phyloP scores from a whole-genome alignment of 2,888 invertebrate genomes.

The Busseola fusca region DNA sequence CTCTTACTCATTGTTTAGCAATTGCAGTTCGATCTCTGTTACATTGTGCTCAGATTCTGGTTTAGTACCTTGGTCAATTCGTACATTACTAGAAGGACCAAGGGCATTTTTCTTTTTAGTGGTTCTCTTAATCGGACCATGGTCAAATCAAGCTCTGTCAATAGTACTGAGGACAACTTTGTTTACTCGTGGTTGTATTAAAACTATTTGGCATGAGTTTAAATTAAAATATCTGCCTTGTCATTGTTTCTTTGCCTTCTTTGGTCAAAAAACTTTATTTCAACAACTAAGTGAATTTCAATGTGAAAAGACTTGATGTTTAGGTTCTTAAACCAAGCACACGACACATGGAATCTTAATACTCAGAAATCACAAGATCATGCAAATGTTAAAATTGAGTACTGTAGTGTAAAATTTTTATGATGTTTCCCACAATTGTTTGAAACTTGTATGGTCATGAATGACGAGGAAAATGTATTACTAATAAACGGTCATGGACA shows the following conservation, averaged over 20 bases:
- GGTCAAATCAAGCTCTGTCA: too few relatives aligned
- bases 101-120: too few relatives aligned
- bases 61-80: constrained; percentile 15
- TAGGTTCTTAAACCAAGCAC: background rate
- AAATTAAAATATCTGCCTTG: constrained; percentile 1
- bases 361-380: constrained; percentile 18
- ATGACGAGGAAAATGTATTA: constrained; percentile 38
- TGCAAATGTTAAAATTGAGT: constrained; percentile 13
- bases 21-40: constrained; percentile 44
- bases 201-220: background rate
- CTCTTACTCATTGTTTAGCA: constrained; percentile 71
- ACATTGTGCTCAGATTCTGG: constrained; percentile 34
- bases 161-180: too few relatives aligned
- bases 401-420: constrained; percentile 21
- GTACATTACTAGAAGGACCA: too few relatives aligned
- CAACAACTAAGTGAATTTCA: background rate
- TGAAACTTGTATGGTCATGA: constrained; percentile 35
- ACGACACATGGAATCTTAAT: background rate
- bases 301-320: background rate
- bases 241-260: background rate
- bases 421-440: constrained; percentile 64
- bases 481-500: constrained; percentile 16
- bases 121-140: too few relatives aligned
- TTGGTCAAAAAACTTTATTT: background rate
- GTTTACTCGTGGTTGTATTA: too few relatives aligned